These are phyloP conservation scores for Cricetomys ansorgei DNA, from an alignment of 2,113 vertebrate genomes.

Conservation along the genomic window DNA sequence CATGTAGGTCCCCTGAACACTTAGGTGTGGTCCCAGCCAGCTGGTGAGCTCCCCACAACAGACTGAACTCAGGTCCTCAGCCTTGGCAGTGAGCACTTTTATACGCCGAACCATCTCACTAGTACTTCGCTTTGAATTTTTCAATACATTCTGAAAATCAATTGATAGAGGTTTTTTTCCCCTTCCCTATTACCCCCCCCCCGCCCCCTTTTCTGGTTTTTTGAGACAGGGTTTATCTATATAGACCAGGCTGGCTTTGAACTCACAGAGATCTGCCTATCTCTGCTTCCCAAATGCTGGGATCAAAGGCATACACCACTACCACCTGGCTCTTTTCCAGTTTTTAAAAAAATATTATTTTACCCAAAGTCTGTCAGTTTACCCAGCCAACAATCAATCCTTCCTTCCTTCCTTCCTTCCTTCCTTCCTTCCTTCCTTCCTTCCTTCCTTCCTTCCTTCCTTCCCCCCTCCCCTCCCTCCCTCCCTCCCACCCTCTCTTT, in stretches of 20 bases:
- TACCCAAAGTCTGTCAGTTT: neutral
- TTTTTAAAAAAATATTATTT: neutral
- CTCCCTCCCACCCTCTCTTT: rapidly evolving
- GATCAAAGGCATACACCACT: too few relatives aligned
- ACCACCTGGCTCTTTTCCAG: too few relatives aligned
- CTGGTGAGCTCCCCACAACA: neutral
- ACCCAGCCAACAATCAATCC: neutral
- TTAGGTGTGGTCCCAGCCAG: neutral
- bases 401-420: neutral
- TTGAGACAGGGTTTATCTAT: too few relatives aligned
- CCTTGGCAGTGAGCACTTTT: neutral
- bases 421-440: rapidly evolving
- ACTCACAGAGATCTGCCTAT: too few relatives aligned
- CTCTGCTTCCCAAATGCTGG: too few relatives aligned
- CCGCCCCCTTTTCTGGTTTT: too few relatives aligned
- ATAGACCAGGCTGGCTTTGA: too few relatives aligned
- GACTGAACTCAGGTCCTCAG: neutral
- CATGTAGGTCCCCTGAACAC: neutral
- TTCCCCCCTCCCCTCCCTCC: rapidly evolving
- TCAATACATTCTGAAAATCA: constrained; percentile 3
- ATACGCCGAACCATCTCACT: neutral
- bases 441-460: rapidly evolving
- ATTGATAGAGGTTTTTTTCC: neutral
- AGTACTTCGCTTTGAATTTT: neutral
- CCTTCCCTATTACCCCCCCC: too few relatives aligned